phyloP scores from a whole-genome alignment of 1,140 invertebrate species.

The Alviniconcha marisindica region DNA sequence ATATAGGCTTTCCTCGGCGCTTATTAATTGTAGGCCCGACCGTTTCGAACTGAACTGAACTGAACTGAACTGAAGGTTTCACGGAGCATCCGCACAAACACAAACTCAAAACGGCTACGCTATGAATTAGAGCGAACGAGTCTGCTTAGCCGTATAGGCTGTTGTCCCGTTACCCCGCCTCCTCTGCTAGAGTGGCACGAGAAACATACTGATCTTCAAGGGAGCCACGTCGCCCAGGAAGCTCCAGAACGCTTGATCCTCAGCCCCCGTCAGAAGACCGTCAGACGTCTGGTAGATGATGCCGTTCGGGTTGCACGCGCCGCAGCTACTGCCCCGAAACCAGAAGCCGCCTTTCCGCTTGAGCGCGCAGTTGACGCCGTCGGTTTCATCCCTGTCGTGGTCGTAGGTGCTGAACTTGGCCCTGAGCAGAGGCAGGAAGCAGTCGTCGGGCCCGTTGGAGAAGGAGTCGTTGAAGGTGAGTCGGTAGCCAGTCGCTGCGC shows the following conservation, averaged over 20 bases:
- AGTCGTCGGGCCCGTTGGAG: constrained; percentile 14
- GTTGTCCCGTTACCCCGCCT: not conserved
- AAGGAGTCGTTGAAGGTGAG: not conserved
- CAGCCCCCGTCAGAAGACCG: constrained; percentile 25
- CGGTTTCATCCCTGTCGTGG: constrained; percentile 38
- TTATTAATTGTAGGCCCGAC: too few species aligned
- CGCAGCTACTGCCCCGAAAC: constrained; percentile 29
- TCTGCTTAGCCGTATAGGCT: too few species aligned
- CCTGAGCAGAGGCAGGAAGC: constrained; percentile 21
- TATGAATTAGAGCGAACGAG: too few species aligned
- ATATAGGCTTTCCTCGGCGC: too few species aligned
- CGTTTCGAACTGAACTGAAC: too few species aligned
- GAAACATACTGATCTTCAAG: constrained; percentile 6
- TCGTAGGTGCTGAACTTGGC: constrained; percentile 41
- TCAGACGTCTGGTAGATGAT: not conserved
- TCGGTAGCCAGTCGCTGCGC: not conserved
- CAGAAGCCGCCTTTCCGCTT: constrained; percentile 34
- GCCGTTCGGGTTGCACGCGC: constrained; percentile 38
- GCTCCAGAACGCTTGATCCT: constrained; percentile 41
- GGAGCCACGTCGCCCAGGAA: constrained; percentile 25
- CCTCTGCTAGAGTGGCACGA: not conserved
- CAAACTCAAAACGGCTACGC: too few species aligned
- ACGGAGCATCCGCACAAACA: too few species aligned
- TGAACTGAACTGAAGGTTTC: too few species aligned
- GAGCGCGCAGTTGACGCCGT: constrained; percentile 20